Conservation (phyloP, 2,888 invertebrate species). For the Emesis furor region DNA sequence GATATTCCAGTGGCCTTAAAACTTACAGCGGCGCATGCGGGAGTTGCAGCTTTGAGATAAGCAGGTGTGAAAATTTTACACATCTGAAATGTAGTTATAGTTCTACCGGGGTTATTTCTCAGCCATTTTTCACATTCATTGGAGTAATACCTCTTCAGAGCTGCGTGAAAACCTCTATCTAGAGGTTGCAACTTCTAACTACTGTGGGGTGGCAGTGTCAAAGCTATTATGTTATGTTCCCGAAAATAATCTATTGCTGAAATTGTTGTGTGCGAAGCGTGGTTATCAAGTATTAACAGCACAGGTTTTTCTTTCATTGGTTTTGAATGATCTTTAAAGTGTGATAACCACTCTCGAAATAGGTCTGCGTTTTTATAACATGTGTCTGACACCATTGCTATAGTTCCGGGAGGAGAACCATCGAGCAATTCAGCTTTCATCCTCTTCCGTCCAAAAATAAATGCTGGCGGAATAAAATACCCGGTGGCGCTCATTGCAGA, state of each 20-base stretch:
- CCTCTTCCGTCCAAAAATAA: slow-evolving; percentile 76
- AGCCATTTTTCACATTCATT: slow-evolving; percentile 73
- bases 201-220: slow-evolving; percentile 67
- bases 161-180: slow-evolving; percentile 49
- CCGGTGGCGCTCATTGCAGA: slow-evolving; percentile 72
- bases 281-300: slow-evolving; percentile 64
- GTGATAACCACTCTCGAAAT: no score
- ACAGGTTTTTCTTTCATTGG: no score
- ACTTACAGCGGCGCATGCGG: not conserved
- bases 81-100: slow-evolving; percentile 39
- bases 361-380: no score
- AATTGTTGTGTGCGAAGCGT: slow-evolving; percentile 48
- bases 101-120: slow-evolving; percentile 69
- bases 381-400: slow-evolving; percentile 65
- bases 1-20: not conserved
- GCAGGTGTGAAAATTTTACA: slow-evolving; percentile 6
- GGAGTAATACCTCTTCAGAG: slow-evolving; percentile 65
- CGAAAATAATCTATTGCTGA: slow-evolving; percentile 43
- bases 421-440: slow-evolving; percentile 66
- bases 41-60: not conserved
- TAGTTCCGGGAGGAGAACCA: slow-evolving; percentile 72
- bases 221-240: slow-evolving; percentile 43
- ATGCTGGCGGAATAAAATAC: slow-evolving; percentile 76
- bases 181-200: slow-evolving; percentile 60
- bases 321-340: no score